Conservation (phyloP, 2,113 vertebrate genomes). For the Tilapia sparmanii region DNA sequence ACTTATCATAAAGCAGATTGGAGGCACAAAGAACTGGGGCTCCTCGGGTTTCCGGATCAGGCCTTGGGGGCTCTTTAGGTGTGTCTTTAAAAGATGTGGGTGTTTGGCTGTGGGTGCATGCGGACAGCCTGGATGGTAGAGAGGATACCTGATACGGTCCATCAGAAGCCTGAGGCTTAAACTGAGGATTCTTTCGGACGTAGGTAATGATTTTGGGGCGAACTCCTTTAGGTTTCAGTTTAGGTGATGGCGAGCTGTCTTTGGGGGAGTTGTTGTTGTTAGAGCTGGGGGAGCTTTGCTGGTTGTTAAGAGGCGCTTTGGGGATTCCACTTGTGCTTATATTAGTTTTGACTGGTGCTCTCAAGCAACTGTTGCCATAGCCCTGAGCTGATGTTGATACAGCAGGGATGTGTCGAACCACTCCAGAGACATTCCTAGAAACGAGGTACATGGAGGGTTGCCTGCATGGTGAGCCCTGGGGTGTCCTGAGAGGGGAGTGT, state of each 20-base stretch:
- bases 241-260: slow-evolving; percentile 67
- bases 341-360: slow-evolving; percentile 81
- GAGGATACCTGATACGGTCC: slow-evolving; percentile 76
- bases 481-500: slow-evolving; percentile 63
- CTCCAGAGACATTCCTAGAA: slow-evolving; percentile 54
- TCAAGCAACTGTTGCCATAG: slow-evolving; percentile 70
- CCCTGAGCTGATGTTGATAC: slow-evolving; percentile 56
- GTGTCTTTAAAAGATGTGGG: slow-evolving; percentile 47
- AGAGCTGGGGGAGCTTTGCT: slow-evolving; percentile 58
- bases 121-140: slow-evolving; percentile 73
- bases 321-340: slow-evolving; percentile 79
- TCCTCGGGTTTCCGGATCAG: slow-evolving; percentile 59
- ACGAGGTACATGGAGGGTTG: slow-evolving; percentile 58
- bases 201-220: slow-evolving; percentile 98
- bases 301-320: slow-evolving; percentile 76
- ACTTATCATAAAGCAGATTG: slow-evolving; percentile 80
- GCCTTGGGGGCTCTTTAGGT: slow-evolving; percentile 61
- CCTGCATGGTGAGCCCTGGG: slow-evolving; percentile 67
- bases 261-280: slow-evolving; percentile 46
- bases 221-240: slow-evolving; percentile 86
- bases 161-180: slow-evolving; percentile 76
- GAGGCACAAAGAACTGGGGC: slow-evolving; percentile 70
- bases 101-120: slow-evolving; percentile 62
- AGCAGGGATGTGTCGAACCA: slow-evolving; percentile 34
- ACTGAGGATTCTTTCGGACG: slow-evolving; percentile 85